phyloP scores from a whole-genome alignment of 2,113 vertebrate species.

The Cichladusa arquata region DNA sequence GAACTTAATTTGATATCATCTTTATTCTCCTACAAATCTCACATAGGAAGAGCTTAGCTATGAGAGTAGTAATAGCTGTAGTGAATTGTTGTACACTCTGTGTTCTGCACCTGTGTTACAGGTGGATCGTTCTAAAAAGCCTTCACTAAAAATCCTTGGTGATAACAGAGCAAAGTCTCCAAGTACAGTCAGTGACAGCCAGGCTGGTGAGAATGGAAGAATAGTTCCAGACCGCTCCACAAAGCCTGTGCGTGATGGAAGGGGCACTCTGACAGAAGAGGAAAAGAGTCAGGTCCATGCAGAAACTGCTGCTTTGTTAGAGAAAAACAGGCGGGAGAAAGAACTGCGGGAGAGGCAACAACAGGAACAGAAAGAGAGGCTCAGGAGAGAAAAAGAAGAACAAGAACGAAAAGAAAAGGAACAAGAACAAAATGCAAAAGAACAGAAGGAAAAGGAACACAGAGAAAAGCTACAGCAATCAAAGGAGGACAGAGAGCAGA shows the following conservation, averaged over 20 bases:
- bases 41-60: not conserved
- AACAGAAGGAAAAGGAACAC: constrained; percentile 66
- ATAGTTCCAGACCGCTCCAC: constrained; percentile 84
- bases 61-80: not conserved
- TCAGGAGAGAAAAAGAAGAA: constrained; percentile 62
- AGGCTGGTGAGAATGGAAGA: constrained; percentile 68
- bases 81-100: not conserved
- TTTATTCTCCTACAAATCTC: not conserved
- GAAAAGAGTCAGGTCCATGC: constrained; percentile 80
- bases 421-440: constrained; percentile 65
- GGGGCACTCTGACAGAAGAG: constrained; percentile 75
- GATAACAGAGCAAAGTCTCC: constrained; percentile 72
- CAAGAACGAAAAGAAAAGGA: constrained; percentile 67
- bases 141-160: constrained; percentile 71
- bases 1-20: not conserved
- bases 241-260: constrained; percentile 74
- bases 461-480: constrained; percentile 54
- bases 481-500: constrained; percentile 72
- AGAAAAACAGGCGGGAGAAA: constrained; percentile 80
- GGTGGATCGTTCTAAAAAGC: constrained; percentile 94
- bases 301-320: constrained; percentile 74
- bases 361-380: constrained; percentile 70
- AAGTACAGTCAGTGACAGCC: constrained; percentile 61
- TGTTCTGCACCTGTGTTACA: constrained; percentile 57
- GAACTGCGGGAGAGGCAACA: constrained; percentile 76